phyloP scores from a whole-genome alignment of 2,113 vertebrate species.

The Nannospalax galili region DNA sequence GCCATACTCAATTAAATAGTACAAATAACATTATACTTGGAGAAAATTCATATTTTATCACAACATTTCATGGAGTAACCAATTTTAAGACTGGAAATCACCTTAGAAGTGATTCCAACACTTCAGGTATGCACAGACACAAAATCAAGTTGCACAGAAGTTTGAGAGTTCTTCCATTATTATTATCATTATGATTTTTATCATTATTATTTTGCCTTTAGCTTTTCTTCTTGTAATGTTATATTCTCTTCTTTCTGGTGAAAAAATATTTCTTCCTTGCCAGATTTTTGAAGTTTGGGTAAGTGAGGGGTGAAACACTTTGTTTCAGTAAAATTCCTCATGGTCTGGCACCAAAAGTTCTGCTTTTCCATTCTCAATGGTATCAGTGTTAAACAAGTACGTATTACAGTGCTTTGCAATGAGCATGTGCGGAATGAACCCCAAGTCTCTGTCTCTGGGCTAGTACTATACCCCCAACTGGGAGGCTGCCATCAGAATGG shows the following conservation, averaged over 20 bases:
- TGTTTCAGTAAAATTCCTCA: background rate
- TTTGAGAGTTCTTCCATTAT: conserved; percentile 40
- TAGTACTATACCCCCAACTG: background rate
- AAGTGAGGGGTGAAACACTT: background rate
- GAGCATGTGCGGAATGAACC: background rate
- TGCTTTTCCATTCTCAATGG: background rate
- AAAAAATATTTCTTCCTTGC: conserved; percentile 38
- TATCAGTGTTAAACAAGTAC: background rate
- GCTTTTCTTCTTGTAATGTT: conserved; percentile 54
- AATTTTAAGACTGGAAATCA: conserved; percentile 24
- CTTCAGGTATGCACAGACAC: background rate
- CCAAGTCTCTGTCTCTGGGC: background rate
- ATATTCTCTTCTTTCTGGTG: conserved; percentile 42
- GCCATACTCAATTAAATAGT: conserved; percentile 15
- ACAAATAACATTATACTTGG: conserved; percentile 20
- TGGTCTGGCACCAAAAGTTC: background rate
- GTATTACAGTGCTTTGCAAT: background rate
- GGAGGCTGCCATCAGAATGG: background rate
- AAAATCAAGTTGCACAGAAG: conserved; percentile 51
- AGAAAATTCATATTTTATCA: background rate
- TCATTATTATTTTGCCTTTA: background rate
- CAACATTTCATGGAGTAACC: conserved; percentile 28
- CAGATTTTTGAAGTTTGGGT: conserved; percentile 34
- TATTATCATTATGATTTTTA: background rate
- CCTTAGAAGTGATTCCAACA: conserved; percentile 19